Percentiles rank a stretch among this genome's conserved stretches.
phyloP scores from a whole-genome alignment of 64 coral and sea anemone genomes.

The Anthopleura sola region DNA sequence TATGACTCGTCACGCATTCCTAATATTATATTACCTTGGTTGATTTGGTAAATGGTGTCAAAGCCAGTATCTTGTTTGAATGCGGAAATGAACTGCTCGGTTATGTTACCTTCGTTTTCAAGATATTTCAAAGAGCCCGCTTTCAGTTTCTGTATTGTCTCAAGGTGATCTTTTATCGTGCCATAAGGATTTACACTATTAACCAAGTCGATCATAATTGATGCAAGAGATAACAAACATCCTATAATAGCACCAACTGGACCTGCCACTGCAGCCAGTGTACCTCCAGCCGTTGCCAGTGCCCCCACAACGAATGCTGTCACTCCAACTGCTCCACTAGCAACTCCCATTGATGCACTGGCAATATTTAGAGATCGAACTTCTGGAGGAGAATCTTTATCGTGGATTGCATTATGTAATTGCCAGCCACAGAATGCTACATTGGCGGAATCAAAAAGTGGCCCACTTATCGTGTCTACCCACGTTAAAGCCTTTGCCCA shows the following conservation, averaged over 20 bases:
- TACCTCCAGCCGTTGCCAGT: slow-evolving; percentile 28
- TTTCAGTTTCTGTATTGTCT: slow-evolving; percentile 21
- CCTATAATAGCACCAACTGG: slow-evolving; percentile 6
- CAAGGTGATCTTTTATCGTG: slow-evolving; percentile 23
- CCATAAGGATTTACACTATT: slow-evolving; percentile 10
- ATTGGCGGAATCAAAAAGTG: slow-evolving; percentile 26
- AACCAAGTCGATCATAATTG: slow-evolving; percentile 20
- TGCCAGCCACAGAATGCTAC: slow-evolving; percentile 17
- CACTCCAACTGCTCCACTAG: slow-evolving; percentile 30
- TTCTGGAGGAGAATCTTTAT: slow-evolving; percentile 27
- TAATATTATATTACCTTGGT: slow-evolving; percentile 27
- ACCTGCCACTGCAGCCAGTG: not conserved
- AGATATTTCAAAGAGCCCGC: slow-evolving; percentile 22
- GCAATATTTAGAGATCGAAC: not conserved
- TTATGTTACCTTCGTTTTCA: slow-evolving; percentile 27
- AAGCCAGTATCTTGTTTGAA: slow-evolving; percentile 8
- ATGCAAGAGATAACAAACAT: slow-evolving; percentile 11
- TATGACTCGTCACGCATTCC: not conserved
- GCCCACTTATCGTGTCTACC: slow-evolving; percentile 27
- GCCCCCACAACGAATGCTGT: slow-evolving; percentile 21
- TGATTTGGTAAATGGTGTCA: not conserved
- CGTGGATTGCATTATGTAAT: slow-evolving; percentile 33
- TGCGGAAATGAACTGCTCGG: not conserved
- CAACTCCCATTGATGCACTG: slow-evolving; percentile 5
- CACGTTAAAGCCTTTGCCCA: slow-evolving; percentile 25